Base-by-base conservation (phyloP, 2,113 vertebrate genomes). In the Cynopterus brachyotis region DNA sequence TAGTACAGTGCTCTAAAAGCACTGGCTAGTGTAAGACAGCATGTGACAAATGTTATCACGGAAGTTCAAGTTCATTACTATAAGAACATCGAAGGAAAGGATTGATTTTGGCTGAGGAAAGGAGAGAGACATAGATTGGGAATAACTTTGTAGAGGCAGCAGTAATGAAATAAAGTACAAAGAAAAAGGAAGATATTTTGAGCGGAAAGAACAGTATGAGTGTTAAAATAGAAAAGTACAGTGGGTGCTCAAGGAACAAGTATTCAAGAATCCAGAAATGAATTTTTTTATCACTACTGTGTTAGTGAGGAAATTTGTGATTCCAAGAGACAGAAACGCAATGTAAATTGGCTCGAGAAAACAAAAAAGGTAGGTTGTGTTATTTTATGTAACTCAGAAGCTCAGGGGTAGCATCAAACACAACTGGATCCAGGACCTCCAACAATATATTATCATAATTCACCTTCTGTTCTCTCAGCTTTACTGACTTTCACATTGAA, bases 181-280 rank as follows among this genome's bases (percentile, higher is more conserved):
- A 62, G 28, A 79, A 35, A 92, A 70, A 12, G 62, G 37, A 73
- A 92, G 57, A 19, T 20, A 81, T 79, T 93, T 76, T 70, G 30
- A 86, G 75, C 55, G 66, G 32, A 93, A 84, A 50, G 9, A 95
- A 86, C 6, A 28, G 62, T 50, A 40, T 7, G 47, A 76, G n/a
- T 66, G 37, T 64, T 70, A 70, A 92, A 57, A 92, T 26, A 89
- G 66, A 60, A 86, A 89, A 95, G 84, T 50, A 60, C 28, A 78
- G 50, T 15, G n/a, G 64, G 55, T 70, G 16, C 73, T 73, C 37
- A 84, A 42, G 24, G 76, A 89, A 78, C 37, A 93, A 19, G 69
- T 70, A 78, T 75, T 50, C 1, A 0, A 67, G 30, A 67, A 96
- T 37, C 59, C 53, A 82, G 78, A 92, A 89, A 62, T 12, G 35